These are phyloP conservation scores for Cryptotermes secundus DNA, from an alignment of 1,140 invertebrate species.

Conservation along the genomic window DNA sequence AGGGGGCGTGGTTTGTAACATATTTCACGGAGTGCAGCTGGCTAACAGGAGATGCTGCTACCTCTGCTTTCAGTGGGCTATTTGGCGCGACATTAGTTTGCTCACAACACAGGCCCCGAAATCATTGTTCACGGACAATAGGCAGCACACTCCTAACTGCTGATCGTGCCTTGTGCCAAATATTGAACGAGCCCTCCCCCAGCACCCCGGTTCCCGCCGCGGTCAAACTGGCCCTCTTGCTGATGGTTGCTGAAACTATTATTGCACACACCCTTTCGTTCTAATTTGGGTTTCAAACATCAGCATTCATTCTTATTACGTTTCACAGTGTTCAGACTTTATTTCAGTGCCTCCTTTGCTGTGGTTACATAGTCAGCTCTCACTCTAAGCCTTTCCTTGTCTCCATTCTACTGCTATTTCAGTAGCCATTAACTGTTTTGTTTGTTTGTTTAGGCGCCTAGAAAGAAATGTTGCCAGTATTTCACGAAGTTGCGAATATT, in stretches of 20 bases:
- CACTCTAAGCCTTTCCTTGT: not conserved
- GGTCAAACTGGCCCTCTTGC: not conserved
- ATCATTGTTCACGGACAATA: conserved; percentile 17
- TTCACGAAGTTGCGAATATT: not conserved
- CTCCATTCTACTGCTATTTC: not conserved
- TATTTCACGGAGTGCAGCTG: not conserved
- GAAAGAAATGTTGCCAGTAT: not conserved
- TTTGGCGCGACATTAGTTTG: not conserved
- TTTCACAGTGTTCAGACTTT: not conserved
- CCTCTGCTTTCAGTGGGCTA: not conserved
- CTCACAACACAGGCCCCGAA: not conserved
- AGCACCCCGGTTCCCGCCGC: not conserved
- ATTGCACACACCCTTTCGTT: not conserved
- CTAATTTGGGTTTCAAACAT: not conserved
- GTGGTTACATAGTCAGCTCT: not conserved
- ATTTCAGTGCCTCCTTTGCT: not conserved
- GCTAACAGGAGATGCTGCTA: not conserved
- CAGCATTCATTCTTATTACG: not conserved
- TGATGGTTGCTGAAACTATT: not conserved
- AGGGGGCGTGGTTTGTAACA: conserved; percentile 2
- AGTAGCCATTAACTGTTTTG: too few relatives aligned
- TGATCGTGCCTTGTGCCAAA: conserved; percentile 10
- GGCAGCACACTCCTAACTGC: not conserved
- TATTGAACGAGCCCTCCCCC: not conserved
- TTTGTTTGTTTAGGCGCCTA: not conserved